phyloP scores from a whole-genome alignment of 2,888 invertebrate species.

The Drosophila lutescens region DNA sequence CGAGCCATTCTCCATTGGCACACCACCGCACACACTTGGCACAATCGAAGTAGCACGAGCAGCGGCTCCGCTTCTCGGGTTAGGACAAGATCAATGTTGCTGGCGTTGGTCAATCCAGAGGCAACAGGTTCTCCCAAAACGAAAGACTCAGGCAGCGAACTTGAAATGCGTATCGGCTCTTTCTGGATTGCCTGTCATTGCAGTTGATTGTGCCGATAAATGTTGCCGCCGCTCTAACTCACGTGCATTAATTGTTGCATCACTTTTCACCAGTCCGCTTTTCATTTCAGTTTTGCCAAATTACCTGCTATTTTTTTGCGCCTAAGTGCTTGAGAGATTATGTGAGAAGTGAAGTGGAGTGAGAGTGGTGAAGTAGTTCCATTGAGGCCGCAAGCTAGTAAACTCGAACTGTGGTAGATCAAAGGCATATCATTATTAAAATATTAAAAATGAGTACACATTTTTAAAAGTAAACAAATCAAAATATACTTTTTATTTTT shows the following conservation, averaged over 20 bases:
- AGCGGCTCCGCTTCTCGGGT: constrained; percentile 36
- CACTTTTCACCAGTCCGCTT: constrained; percentile 39
- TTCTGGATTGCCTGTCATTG: constrained; percentile 48
- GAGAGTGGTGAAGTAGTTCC: constrained; percentile 3
- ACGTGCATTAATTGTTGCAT: constrained; percentile 58
- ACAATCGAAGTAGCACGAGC: constrained; percentile 3
- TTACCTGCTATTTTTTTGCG: constrained; percentile 12
- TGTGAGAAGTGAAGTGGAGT: constrained; percentile 25
- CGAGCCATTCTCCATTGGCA: constrained; percentile 70
- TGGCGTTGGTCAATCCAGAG: constrained; percentile 50
- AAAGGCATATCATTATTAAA: not conserved
- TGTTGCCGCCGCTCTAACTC: constrained; percentile 16
- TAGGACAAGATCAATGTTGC: constrained; percentile 80
- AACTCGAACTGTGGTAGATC: not conserved
- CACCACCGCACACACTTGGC: not conserved
- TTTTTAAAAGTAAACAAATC: too few species aligned
- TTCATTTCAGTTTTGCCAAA: constrained; percentile 30
- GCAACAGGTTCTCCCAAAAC: constrained; percentile 71
- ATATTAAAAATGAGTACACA: too few species aligned
- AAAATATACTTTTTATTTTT: too few species aligned
- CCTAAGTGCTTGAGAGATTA: constrained; percentile 29
- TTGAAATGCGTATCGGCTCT: constrained; percentile 52
- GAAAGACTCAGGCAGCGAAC: constrained; percentile 73
- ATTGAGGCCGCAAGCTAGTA: not conserved
- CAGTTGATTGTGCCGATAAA: constrained; percentile 53